A percentile compares a stretch with the other conserved stretches of the same genome.
phyloP scores from a whole-genome alignment of 2,797 vertebrate species.

The Salmo trutta region DNA sequence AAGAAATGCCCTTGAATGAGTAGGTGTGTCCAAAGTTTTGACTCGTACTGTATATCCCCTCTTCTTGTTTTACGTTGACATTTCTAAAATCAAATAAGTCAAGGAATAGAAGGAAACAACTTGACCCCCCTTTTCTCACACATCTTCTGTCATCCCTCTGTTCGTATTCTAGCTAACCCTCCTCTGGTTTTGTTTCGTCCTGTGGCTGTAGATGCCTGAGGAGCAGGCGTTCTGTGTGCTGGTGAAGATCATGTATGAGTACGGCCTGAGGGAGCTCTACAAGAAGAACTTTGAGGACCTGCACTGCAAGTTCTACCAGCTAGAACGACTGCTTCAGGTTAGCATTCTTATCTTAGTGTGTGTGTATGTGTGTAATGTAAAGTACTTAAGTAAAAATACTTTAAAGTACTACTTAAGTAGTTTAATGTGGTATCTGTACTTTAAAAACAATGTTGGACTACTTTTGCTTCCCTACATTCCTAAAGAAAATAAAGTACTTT shows the following conservation, averaged over 20 bases:
- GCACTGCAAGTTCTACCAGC: constrained; percentile 97
- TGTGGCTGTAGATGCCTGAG: constrained; percentile 88
- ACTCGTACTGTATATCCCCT: not conserved
- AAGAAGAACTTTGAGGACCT: constrained; percentile 98
- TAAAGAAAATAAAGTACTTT: too few relatives aligned
- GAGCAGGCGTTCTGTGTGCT: constrained; percentile 97
- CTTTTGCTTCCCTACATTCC: too few relatives aligned
- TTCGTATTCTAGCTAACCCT: not conserved
- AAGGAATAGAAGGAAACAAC: not conserved
- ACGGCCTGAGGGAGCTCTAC: constrained; percentile 91
- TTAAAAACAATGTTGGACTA: too few relatives aligned
- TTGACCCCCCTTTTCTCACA: not conserved
- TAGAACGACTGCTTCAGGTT: constrained; percentile 95
- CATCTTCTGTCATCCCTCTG: not conserved
- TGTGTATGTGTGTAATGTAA: too few relatives aligned
- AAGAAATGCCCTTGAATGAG: too few relatives aligned
- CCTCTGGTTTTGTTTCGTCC: not conserved
- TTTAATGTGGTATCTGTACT: too few relatives aligned
- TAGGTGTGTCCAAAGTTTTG: too few relatives aligned
- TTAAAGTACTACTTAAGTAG: too few relatives aligned
- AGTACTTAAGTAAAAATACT: too few relatives aligned
- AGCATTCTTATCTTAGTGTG: constrained; percentile 16
- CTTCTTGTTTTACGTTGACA: not conserved
- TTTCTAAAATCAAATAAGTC: not conserved
- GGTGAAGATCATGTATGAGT: constrained; percentile 97